Evolutionary conservation across 2,888 invertebrate species (phyloP).

Genomic region (Oscheius sp.): DNA sequence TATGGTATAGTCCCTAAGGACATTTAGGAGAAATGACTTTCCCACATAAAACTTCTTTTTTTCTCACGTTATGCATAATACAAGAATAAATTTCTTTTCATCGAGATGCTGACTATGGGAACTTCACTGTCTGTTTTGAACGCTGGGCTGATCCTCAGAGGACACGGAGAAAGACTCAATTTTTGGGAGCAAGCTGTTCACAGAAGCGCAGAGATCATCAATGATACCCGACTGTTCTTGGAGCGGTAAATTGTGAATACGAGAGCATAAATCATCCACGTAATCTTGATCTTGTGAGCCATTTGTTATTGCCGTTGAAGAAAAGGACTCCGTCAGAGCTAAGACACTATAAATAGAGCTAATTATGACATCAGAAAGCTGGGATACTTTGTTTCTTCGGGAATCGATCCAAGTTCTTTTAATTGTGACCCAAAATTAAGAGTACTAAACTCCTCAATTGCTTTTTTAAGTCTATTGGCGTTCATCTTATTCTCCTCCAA

Average conservation of each 20-base stretch:
- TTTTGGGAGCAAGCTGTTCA: not conserved
- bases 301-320: not conserved
- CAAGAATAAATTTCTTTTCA: too few relatives aligned
- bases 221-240: not conserved
- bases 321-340: not conserved
- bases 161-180: slow-evolving; percentile 4
- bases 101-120: too few relatives aligned
- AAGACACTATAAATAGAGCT: not conserved
- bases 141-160: not conserved
- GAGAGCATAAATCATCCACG: not conserved
- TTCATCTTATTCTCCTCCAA: not conserved
- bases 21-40: not conserved
- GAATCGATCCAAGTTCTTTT: not conserved
- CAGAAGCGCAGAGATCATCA: too few relatives aligned
- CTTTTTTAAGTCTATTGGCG: not conserved
- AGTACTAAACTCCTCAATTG: not conserved
- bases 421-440: slow-evolving; percentile 1
- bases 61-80: slow-evolving; percentile 14
- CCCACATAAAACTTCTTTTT: not conserved
- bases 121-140: too few relatives aligned
- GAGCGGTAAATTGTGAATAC: not conserved
- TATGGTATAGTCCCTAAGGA: slow-evolving; percentile 5
- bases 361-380: not conserved
- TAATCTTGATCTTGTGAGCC: not conserved
- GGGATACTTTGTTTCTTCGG: not conserved